These are phyloP conservation scores for Dermolepida albohirtum DNA, from an alignment of 2,888 invertebrate genomes.

Conservation along the genomic window DNA sequence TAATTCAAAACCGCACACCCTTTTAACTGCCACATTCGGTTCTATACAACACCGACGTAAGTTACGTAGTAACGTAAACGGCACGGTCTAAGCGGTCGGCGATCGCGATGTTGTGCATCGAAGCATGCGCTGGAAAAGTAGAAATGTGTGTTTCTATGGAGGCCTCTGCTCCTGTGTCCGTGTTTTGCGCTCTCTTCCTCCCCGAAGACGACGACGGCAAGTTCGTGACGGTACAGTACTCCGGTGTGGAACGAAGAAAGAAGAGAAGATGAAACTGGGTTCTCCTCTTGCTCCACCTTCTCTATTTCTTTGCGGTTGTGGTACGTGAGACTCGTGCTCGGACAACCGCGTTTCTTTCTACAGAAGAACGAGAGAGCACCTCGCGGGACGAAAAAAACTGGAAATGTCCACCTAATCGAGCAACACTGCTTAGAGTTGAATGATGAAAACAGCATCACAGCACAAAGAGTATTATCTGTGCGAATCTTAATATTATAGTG, in stretches of 20 bases:
- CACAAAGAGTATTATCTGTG: background rate
- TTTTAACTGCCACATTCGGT: constrained; percentile 25
- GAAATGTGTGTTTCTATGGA: constrained; percentile 45
- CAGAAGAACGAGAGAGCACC: background rate
- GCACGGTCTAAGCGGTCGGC: constrained; percentile 36
- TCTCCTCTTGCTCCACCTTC: constrained; percentile 29
- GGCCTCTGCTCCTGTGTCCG: constrained; percentile 28
- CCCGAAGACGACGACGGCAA: constrained; percentile 34
- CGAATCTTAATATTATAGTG: background rate
- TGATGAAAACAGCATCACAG: constrained; percentile 6
- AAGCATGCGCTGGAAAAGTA: constrained; percentile 57
- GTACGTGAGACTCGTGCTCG: constrained; percentile 10
- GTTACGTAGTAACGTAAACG: constrained; percentile 25
- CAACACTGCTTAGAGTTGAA: constrained; percentile 16
- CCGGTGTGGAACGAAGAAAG: constrained; percentile 14
- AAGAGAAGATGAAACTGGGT: constrained; percentile 24
- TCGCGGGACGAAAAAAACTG: constrained; percentile 14
- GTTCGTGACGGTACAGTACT: constrained; percentile 42
- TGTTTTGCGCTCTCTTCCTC: constrained; percentile 34
- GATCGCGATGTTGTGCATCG: constrained; percentile 49
- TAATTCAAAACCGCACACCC: constrained; percentile 49
- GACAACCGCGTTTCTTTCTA: constrained; percentile 8
- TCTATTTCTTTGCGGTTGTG: constrained; percentile 9
- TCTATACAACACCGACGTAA: constrained; percentile 23
- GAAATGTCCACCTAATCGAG: constrained; percentile 18